A percentile compares a stretch with the other conserved stretches of the same genome.
Conservation (phyloP, 2,113 vertebrate species). For the Mormyrus lacerda region DNA sequence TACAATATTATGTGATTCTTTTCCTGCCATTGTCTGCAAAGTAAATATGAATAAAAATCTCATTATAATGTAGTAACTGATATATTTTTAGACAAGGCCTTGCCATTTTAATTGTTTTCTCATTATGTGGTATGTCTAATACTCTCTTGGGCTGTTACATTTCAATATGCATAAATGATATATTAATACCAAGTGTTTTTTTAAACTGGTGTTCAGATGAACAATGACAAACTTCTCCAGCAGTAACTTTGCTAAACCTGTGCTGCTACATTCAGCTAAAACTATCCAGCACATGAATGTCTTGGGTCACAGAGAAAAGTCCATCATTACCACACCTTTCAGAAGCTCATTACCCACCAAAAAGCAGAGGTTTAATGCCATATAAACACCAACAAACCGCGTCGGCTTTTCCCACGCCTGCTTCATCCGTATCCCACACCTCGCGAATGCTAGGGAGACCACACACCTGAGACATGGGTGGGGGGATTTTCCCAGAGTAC, state of each 20-base stretch:
- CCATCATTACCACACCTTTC: background rate
- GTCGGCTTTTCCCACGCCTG: background rate
- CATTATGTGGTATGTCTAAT: background rate
- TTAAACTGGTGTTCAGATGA: background rate
- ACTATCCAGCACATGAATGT: background rate
- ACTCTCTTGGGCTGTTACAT: background rate
- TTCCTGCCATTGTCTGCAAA: background rate
- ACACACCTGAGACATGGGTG: background rate
- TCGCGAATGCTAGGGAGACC: background rate
- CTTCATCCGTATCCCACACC: background rate
- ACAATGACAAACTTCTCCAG: background rate
- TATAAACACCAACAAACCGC: background rate
- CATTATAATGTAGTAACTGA: background rate
- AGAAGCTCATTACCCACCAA: background rate
- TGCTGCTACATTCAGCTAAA: background rate
- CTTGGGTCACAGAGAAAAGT: background rate
- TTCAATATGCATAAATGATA: background rate
- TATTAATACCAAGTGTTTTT: background rate
- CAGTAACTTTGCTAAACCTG: background rate
- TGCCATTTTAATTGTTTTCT: background rate
- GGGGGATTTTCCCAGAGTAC: background rate
- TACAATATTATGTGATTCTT: background rate
- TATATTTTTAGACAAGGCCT: background rate
- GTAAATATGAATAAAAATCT: background rate
- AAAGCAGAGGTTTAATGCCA: background rate